phyloP scores from a whole-genome alignment of 2,888 invertebrate genomes.

The Aricia artaxerxes region DNA sequence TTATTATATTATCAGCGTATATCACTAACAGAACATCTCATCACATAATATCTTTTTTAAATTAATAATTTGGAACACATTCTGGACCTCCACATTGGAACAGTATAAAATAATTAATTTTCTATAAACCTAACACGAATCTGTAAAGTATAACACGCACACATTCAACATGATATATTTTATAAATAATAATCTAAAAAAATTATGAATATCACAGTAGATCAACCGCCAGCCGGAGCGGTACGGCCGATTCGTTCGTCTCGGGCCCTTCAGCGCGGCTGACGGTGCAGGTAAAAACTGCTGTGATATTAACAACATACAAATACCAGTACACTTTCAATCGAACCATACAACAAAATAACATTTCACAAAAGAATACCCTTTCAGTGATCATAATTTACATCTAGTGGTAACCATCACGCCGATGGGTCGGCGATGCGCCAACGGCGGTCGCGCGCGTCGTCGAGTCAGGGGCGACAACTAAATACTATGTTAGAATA shows the following conservation, averaged over 20 bases:
- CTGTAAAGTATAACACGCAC: constrained; percentile 66
- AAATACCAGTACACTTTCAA: constrained; percentile 51
- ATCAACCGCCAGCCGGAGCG: constrained; percentile 68
- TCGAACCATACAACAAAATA: constrained; percentile 46
- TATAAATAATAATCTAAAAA: constrained; percentile 75
- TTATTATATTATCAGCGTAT: constrained; percentile 48
- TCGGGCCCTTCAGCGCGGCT: constrained; percentile 44
- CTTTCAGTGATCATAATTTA: constrained; percentile 65
- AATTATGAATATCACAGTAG: constrained; percentile 80
- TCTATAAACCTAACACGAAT: constrained; percentile 62
- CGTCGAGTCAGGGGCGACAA: constrained; percentile 38
- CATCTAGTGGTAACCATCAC: constrained; percentile 74
- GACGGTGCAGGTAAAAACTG: constrained; percentile 68
- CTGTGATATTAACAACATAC: constrained; percentile 76
- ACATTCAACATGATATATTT: constrained; percentile 60
- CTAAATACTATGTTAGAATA: constrained; percentile 33
- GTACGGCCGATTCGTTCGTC: background rate
- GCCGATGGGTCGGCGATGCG: constrained; percentile 44
- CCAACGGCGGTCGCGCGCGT: constrained; percentile 37
- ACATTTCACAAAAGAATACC: constrained; percentile 53
- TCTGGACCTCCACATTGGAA: constrained; percentile 63
- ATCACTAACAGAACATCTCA: constrained; percentile 59
- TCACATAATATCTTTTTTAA: constrained; percentile 52
- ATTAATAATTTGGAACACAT: constrained; percentile 75
- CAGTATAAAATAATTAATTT: constrained; percentile 68